Conservation (phyloP, 2,888 invertebrate genomes). For the Orthosia cruda region DNA sequence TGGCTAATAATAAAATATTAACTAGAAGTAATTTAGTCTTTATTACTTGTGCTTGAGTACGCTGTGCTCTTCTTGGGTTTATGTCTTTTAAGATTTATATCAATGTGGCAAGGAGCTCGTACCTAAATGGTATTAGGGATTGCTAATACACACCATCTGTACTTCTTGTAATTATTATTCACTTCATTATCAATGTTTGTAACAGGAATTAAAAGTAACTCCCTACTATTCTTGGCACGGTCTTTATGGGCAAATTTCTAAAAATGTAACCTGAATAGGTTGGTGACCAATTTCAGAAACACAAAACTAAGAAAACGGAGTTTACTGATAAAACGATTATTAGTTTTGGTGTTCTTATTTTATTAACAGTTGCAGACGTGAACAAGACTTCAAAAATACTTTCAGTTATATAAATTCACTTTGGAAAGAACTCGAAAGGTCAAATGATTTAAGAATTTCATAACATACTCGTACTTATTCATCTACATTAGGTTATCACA, state of each 20-base stretch:
- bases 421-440: conserved; percentile 5
- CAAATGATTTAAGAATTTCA: conserved; percentile 19
- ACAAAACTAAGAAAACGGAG: too few species aligned
- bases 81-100: conserved; percentile 10
- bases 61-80: conserved; percentile 4
- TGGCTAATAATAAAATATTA: conserved; percentile 28
- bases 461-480: conserved; percentile 22
- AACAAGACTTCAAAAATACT: not conserved
- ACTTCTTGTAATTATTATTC: too few species aligned
- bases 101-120: not conserved
- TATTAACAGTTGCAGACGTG: not conserved
- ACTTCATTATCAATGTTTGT: not conserved
- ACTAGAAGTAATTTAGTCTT: conserved; percentile 38
- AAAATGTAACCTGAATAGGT: not conserved
- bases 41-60: not conserved
- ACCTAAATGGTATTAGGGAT: not conserved
- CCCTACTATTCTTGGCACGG: too few species aligned
- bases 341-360: not conserved
- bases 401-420: not conserved
- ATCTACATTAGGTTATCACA: conserved; percentile 31
- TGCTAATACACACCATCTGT: conserved; percentile 4
- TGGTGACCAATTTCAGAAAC: too few species aligned
- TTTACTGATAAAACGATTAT: not conserved
- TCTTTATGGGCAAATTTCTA: not conserved
- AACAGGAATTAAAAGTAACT: not conserved